Conservation (phyloP, 2,113 vertebrate species). For the Myxocyprinus asiaticus region DNA sequence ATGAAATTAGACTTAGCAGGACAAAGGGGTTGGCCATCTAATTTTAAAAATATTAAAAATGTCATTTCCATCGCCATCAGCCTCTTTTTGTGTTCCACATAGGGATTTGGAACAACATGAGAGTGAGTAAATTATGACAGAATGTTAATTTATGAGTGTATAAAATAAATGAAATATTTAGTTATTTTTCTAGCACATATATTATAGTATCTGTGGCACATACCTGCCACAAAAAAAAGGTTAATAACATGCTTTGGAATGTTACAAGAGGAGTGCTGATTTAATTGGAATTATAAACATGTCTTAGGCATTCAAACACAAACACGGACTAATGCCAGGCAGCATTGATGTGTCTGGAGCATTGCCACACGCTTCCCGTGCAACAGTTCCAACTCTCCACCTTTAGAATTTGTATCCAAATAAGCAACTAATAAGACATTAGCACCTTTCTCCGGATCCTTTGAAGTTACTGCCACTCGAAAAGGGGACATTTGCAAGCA, state of each 20-base stretch:
- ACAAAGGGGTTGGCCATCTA: no score
- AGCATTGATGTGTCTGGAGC: constrained; percentile 65
- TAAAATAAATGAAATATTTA: neutral
- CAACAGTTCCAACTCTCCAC: constrained; percentile 48
- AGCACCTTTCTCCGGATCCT: constrained; percentile 42
- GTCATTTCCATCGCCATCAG: no score
- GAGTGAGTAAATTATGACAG: no score
- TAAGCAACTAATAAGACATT: constrained; percentile 48
- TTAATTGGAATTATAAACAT: constrained; percentile 66
- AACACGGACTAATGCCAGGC: constrained; percentile 66
- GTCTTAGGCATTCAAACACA: constrained; percentile 62
- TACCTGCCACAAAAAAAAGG: neutral
- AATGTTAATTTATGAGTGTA: neutral
- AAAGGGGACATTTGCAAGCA: constrained; percentile 30
- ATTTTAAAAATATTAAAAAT: no score
- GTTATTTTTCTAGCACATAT: no score
- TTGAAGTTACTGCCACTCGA: constrained; percentile 20
- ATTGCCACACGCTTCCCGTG: constrained; percentile 57
- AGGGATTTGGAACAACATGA: no score
- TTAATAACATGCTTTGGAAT: constrained; percentile 12
- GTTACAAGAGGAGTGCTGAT: constrained; percentile 24
- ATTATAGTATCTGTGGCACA: neutral
- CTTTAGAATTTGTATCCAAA: constrained; percentile 58
- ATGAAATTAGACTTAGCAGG: no score
- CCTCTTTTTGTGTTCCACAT: no score